Conservation (phyloP, 1,140 invertebrate genomes). For the Teleopsis dalmanni region DNA sequence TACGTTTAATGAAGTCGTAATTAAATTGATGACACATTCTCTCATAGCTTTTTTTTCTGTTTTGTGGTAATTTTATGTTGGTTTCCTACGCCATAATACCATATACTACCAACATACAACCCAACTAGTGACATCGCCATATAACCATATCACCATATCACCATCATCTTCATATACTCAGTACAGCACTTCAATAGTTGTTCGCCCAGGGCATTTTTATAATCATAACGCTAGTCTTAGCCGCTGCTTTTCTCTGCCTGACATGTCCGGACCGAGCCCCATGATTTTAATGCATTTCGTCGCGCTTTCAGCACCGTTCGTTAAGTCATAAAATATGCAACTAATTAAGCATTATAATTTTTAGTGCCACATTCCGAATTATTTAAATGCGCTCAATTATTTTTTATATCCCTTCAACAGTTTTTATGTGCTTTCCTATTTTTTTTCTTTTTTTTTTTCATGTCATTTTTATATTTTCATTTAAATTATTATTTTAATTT, state of each 20-base stretch:
- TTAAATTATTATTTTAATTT: not conserved
- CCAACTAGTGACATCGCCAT: no score
- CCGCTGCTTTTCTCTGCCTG: not conserved
- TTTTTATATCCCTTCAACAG: not conserved
- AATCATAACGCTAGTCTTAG: no score
- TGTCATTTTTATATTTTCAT: not conserved
- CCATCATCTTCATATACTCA: no score
- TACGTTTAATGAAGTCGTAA: conserved; percentile 3
- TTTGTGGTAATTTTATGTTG: not conserved
- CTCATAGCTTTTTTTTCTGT: not conserved
- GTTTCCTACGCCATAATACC: not conserved
- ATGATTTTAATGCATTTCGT: no score
- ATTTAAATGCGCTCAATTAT: conserved; percentile 7
- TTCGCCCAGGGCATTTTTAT: no score
- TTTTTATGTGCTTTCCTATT: conserved; percentile 3
- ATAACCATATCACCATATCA: no score
- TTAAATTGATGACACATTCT: conserved; percentile 3
- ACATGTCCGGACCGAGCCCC: no score
- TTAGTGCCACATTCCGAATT: conserved; percentile 4
- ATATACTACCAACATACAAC: not conserved
- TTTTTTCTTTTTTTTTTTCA: conserved; percentile 6
- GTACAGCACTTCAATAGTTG: no score
- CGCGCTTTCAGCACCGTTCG: no score
- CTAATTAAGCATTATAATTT: conserved; percentile 8
- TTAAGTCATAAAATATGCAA: conserved; percentile 5